These are phyloP conservation scores for Polypterus bichir DNA, from an alignment of 2,113 vertebrate species.

Conservation along the genomic window DNA sequence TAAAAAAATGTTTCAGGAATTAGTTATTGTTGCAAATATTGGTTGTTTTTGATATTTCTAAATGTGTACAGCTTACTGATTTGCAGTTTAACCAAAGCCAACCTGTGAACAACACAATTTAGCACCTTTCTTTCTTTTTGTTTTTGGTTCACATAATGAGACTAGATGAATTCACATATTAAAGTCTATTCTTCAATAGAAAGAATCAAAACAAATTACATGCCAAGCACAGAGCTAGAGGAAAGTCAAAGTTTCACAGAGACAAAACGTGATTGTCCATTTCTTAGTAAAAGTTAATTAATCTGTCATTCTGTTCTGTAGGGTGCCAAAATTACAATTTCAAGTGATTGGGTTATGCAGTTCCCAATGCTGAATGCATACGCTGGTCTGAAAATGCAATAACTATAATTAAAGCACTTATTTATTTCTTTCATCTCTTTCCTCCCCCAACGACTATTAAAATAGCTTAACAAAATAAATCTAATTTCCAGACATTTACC, in stretches of 20 bases:
- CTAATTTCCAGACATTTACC: neutral
- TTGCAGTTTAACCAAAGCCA: too few relatives aligned
- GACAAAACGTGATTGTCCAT: conserved; percentile 25
- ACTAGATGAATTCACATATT: conserved; percentile 9
- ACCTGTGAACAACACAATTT: too few relatives aligned
- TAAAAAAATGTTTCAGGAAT: conserved; percentile 24
- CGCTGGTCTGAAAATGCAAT: conserved; percentile 27
- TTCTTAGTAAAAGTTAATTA: conserved; percentile 32
- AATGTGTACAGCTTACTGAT: too few relatives aligned
- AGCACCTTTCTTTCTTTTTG: neutral
- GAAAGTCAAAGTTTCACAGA: conserved; percentile 27
- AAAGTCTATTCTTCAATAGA: conserved; percentile 19
- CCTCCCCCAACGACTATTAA: conserved; percentile 15
- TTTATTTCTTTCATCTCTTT: conserved; percentile 20
- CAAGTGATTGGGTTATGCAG: conserved; percentile 26
- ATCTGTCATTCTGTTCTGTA: conserved; percentile 31
- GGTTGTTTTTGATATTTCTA: too few relatives aligned
- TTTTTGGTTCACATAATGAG: conserved; percentile 2
- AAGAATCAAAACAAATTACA: conserved; percentile 23
- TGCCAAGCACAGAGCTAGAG: conserved; percentile 20
- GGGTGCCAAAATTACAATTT: conserved; percentile 28
- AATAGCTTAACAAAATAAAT: conserved; percentile 10
- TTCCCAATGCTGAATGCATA: conserved; percentile 24
- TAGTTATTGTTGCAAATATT: too few relatives aligned
- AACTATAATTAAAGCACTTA: conserved; percentile 25